Percentiles rank a stretch among this genome's conserved stretches.
phyloP scores from a whole-genome alignment of 2,797 vertebrate species.

The Malurus leucopterus region DNA sequence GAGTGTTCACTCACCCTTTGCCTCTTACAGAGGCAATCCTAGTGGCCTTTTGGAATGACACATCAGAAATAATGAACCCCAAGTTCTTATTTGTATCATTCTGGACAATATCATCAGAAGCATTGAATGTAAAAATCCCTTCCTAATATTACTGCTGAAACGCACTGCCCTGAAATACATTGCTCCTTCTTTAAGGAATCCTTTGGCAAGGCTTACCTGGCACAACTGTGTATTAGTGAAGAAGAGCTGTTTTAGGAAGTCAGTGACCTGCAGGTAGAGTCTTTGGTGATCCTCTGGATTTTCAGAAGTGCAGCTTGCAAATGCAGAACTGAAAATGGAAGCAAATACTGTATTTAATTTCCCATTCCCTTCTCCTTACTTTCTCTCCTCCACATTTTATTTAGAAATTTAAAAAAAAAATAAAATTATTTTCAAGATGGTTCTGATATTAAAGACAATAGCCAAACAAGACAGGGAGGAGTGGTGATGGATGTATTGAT shows the following conservation, averaged over 20 bases:
- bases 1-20: neutral
- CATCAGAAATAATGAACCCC: neutral
- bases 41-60: neutral
- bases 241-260: conserved; percentile 66
- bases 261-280: conserved; percentile 64
- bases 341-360: conserved; percentile 10
- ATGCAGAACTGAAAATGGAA: conserved; percentile 52
- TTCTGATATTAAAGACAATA: neutral
- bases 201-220: conserved; percentile 62
- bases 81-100: neutral
- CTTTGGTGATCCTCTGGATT: conserved; percentile 54
- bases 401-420: neutral
- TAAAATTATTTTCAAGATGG: neutral
- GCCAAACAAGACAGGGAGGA: neutral
- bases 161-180: neutral
- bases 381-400: neutral
- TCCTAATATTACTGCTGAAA: neutral
- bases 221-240: conserved; percentile 29
- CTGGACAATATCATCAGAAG: neutral
- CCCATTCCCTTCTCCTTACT: neutral
- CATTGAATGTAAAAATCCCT: neutral
- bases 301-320: conserved; percentile 33
- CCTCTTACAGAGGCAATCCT: neutral
- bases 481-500: neutral
- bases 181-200: neutral